Evolutionary conservation across 1,140 invertebrate genomes (phyloP).

Genomic region (Brachionus asplanchnoidis): DNA sequence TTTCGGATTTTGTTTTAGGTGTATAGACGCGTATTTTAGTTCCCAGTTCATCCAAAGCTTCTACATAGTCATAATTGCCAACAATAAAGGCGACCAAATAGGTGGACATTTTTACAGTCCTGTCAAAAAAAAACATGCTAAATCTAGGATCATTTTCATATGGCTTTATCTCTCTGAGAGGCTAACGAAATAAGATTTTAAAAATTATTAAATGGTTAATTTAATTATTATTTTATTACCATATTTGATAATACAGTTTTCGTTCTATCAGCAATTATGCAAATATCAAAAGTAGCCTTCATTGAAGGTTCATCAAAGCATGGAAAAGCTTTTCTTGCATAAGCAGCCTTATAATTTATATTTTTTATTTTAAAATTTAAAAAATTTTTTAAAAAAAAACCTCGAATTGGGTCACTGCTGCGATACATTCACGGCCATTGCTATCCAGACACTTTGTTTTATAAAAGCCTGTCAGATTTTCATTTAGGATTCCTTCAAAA

Average conservation of each 20-base stretch:
- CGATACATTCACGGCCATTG: neutral
- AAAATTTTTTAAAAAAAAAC: neutral
- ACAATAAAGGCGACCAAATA: slow-evolving; percentile 86
- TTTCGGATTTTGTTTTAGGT: slow-evolving; percentile 80
- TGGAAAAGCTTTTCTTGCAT: slow-evolving; percentile 86
- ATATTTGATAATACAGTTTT: slow-evolving; percentile 84
- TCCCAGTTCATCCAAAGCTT: slow-evolving; percentile 64
- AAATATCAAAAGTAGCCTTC: slow-evolving; percentile 89
- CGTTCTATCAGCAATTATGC: slow-evolving; percentile 68
- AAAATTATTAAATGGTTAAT: slow-evolving; percentile 45
- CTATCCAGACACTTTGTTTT: neutral
- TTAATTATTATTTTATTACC: slow-evolving; percentile 49
- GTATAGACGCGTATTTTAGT: slow-evolving; percentile 83
- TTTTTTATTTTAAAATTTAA: neutral
- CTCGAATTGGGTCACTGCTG: slow-evolving; percentile 27
- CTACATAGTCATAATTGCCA: slow-evolving; percentile 88
- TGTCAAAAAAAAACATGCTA: slow-evolving; percentile 68
- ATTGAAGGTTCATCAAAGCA: slow-evolving; percentile 95
- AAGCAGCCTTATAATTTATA: neutral
- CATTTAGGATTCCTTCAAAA: slow-evolving; percentile 2
- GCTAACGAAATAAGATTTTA: neutral
- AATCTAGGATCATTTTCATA: neutral
- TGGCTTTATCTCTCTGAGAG: neutral
- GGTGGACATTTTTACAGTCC: slow-evolving; percentile 89
- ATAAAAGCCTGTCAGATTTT: neutral